phyloP scores from a whole-genome alignment of 30 jellyfish, hydroid and myxozoan species.

The Mastigias papua region DNA sequence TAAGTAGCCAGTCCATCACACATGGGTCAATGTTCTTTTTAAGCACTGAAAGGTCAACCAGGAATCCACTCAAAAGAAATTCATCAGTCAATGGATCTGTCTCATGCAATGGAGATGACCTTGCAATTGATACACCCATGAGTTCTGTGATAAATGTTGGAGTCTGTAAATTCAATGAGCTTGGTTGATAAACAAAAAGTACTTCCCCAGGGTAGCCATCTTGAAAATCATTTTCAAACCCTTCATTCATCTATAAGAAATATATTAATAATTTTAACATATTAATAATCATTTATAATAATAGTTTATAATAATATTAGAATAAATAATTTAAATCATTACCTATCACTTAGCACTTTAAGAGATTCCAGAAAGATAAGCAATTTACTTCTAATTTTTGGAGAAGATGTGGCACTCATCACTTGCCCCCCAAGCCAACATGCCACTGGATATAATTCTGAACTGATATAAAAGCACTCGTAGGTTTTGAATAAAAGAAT shows the following conservation, averaged over 20 bases:
- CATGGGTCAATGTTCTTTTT: conserved; percentile 24
- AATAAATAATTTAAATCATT: too few species aligned
- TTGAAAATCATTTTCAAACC: conserved; percentile 58
- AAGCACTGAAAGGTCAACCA: conserved; percentile 33
- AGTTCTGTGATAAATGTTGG: conserved; percentile 20
- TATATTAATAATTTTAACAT: background rate
- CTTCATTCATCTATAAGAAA: conserved; percentile 46
- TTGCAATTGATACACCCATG: conserved; percentile 10
- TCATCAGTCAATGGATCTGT: conserved; percentile 27
- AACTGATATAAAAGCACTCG: too few species aligned
- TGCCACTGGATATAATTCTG: too few species aligned
- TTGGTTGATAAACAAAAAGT: conserved; percentile 9
- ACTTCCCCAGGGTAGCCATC: conserved; percentile 72
- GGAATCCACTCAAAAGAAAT: conserved; percentile 45
- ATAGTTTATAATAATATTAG: too few species aligned
- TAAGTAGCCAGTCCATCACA: conserved; percentile 54
- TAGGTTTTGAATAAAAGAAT: too few species aligned
- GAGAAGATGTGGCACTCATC: too few species aligned
- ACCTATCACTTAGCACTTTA: too few species aligned
- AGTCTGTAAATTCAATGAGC: conserved; percentile 1
- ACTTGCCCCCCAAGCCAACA: too few species aligned
- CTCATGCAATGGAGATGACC: background rate
- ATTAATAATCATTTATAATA: background rate
- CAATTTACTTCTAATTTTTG: too few species aligned
- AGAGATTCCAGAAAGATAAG: too few species aligned